Evolutionary conservation across 1,140 invertebrate species (phyloP), one percentile per base, ranked within the genome.

Genomic region (Chironomus striatipennis): DNA sequence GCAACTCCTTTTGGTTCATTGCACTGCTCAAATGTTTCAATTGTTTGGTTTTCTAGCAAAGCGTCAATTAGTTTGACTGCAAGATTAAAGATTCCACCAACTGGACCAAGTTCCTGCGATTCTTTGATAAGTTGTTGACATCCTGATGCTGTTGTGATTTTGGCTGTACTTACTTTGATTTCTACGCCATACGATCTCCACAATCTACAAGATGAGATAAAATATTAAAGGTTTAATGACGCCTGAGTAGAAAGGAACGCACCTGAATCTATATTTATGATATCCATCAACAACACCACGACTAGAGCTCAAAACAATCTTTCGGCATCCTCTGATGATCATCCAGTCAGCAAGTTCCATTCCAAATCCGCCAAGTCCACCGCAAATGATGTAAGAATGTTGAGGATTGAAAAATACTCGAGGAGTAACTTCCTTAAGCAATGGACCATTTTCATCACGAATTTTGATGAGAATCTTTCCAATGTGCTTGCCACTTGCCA

Each of bases 331-430:
- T 78, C 92, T 84, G 42, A 90, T 80, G 43, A 93, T 85, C 64
- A 96, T 82, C 93, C 93, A 96, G 78, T 94, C 88, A 1, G 88
- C 87, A 64, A 96, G 79, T 81, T 96, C 94, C 4, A 97, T 83
- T 57, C 93, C 93, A 82, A 97, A 93, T 7, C 93, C 92, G 73
- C 92, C 93, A 0, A 95, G 84, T 76, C 94, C 94, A 74, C 93
- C 87, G 3, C 85, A 80, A 0, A 88, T 81, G 0, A 88, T 77
- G 76, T 86, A 87, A 0, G 82, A n/a, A 15, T 57, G 47, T 81
- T 21, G 79, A 43, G 20, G 17, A 24, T 57, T 47, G 10, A 43
- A 72, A 2, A 15, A 72, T 2, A 72, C 18, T 20, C 9, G 20
- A 4, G 20, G 67, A 9, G 8, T n/a, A n/a, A 43, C n/a, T 73